These are phyloP conservation scores for Leptinotarsa defecta DNA, from an alignment of 1,140 invertebrate species.

Conservation along the genomic window DNA sequence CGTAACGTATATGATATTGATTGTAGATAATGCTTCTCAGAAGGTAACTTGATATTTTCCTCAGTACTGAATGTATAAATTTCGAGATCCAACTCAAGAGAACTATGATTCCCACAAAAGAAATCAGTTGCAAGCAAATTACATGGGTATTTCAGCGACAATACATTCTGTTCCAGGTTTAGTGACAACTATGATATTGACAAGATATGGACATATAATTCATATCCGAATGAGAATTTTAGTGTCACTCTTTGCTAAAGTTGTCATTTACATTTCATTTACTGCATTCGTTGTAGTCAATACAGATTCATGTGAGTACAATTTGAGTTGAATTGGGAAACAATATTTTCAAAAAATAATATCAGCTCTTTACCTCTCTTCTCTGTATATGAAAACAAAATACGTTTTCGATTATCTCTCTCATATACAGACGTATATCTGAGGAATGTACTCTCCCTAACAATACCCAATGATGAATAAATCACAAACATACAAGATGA, in stretches of 20 bases:
- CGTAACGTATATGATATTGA: conserved; percentile 12
- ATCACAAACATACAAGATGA: too few species aligned
- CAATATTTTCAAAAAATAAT: too few species aligned
- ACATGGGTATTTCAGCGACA: conserved; percentile 1
- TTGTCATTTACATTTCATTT: not conserved
- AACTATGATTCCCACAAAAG: not conserved
- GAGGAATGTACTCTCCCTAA: too few species aligned
- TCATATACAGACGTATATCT: too few species aligned
- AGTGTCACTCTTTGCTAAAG: not conserved
- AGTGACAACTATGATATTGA: conserved; percentile 1
- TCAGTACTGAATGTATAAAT: conserved; percentile 28
- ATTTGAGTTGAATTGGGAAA: not conserved
- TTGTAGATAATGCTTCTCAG: not conserved
- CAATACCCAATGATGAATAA: too few species aligned
- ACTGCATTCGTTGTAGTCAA: conserved; percentile 10
- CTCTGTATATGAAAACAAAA: too few species aligned
- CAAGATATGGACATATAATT: conserved; percentile 16
- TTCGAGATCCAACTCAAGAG: not conserved
- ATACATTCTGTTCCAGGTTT: not conserved
- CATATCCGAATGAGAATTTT: not conserved
- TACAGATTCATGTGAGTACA: conserved; percentile 24
- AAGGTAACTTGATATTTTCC: not conserved
- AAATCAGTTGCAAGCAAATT: conserved; percentile 12
- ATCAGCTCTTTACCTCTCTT: too few species aligned
- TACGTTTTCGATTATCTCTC: too few species aligned